Base-by-base conservation (phyloP, 2,797 vertebrate genomes). In the Kryptopterus vitreolus region DNA sequence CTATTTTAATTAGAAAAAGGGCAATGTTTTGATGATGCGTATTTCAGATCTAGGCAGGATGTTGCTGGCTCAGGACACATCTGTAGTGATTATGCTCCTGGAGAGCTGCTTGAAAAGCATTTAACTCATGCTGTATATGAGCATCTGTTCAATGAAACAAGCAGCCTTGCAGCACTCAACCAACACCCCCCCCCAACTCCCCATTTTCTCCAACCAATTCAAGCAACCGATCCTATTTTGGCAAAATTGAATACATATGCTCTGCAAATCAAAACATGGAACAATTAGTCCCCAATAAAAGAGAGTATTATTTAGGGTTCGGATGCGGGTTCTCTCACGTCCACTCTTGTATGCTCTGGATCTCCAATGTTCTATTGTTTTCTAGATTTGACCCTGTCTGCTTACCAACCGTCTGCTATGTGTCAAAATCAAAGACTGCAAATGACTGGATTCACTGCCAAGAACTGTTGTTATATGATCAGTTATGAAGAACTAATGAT, bases 61-160 rank as follows among this genome's bases (percentile, higher is more conserved):
- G 77, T 38, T 65, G 58, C 78, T 82, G 83, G 72, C 59, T 79
- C 66, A 83, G 80, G 79, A 78, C 70, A 82, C 75, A 82, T 83
- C 79, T 83, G 77, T 79, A 82, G 85, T 83, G 79, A 85, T 86
- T 86, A 86, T 24, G 48, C 73, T 86, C 75, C 80, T 83, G 83
- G 85, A 85, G 83, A 72, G 82, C 76, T 78, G 77, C 84, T 72
- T 77, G 79, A 83, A 82, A 85, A 83, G 82, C 46, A 15, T 77
- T 85, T 86, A 85, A 85, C 83, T 76, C 81, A 76, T 80, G 77
- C 66, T 80, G 73, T 70, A 81, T 52, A 78, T 48, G 65, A 75
- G 62, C 85, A 83, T 86, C 85, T 86, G 83, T 74, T 86, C 79
- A 48, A 35, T 69, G 66, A 81, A 82, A 77, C 76, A 33, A 83